Evolutionary conservation across 2,888 invertebrate genomes (phyloP).

Genomic region (Lasioglossum villosulum): DNA sequence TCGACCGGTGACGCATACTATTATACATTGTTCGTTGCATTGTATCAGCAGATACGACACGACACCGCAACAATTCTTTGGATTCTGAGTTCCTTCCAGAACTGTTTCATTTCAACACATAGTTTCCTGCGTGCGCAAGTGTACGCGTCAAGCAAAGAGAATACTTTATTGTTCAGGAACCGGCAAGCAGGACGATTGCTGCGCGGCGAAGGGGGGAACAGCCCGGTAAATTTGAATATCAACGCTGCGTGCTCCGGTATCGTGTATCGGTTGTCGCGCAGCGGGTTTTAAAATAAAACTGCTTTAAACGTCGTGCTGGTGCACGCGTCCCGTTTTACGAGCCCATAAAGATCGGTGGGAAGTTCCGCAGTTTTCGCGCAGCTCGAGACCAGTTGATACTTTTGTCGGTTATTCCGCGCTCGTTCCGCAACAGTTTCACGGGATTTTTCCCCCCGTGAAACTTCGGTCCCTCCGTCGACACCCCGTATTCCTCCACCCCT

Average conservation of each 20-base stretch:
- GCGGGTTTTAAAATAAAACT: conserved; percentile 4
- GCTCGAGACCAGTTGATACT: conserved; percentile 17
- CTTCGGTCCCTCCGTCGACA: not conserved
- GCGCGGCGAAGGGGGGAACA: not conserved
- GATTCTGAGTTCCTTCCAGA: no score
- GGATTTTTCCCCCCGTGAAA: conserved; percentile 1
- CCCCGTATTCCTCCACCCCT: not conserved
- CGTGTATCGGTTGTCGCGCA: conserved; percentile 11
- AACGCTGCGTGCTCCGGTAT: not conserved
- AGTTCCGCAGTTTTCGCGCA: conserved; percentile 19
- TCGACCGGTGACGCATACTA: no score
- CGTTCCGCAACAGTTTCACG: conserved; percentile 12
- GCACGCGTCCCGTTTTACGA: conserved; percentile 21
- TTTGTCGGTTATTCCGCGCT: conserved; percentile 26
- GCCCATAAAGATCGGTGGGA: conserved; percentile 12
- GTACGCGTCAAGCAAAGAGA: not conserved
- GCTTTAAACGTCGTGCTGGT: conserved; percentile 10
- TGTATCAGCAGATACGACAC: no score
- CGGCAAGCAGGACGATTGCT: not conserved
- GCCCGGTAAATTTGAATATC: conserved; percentile 3
- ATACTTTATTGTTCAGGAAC: not conserved
- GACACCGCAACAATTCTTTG: no score
- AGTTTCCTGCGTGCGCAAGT: no score
- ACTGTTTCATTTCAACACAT: no score
- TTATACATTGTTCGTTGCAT: no score